Evolutionary conservation across 2,797 vertebrate species (phyloP).

Genomic region (Danio jaintianensis): DNA sequence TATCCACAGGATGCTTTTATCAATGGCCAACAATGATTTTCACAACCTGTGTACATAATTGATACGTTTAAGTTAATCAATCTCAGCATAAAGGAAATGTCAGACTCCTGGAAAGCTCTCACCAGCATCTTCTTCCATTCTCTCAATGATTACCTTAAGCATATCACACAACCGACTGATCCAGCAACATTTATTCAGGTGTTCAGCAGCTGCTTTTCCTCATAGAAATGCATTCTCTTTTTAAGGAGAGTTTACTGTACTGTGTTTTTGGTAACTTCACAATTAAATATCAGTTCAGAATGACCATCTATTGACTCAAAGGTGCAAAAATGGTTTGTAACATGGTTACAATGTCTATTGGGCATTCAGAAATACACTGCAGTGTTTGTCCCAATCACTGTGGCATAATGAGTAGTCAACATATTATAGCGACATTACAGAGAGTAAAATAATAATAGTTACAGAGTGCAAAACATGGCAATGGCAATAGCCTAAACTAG

Average conservation of each 20-base stretch:
- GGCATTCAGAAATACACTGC: too few relatives aligned
- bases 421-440: too few relatives aligned
- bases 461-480: too few relatives aligned
- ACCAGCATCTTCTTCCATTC: conserved; percentile 2
- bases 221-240: not conserved
- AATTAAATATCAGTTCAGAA: not conserved
- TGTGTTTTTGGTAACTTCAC: not conserved
- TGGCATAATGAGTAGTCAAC: too few relatives aligned
- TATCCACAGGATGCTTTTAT: conserved; percentile 43
- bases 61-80: conserved; percentile 41
- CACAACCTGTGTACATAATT: conserved; percentile 34
- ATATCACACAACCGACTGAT: not conserved
- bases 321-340: not conserved
- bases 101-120: conserved; percentile 7
- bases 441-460: too few relatives aligned
- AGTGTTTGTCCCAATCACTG: too few relatives aligned
- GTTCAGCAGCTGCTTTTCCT: not conserved
- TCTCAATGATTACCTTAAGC: not conserved
- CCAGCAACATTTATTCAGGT: conserved; percentile 14
- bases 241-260: not conserved
- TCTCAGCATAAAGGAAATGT: conserved; percentile 25
- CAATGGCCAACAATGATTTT: conserved; percentile 40
- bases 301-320: not conserved
- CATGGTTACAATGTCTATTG: too few relatives aligned
- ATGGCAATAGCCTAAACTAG: too few relatives aligned